Evolutionary conservation across 1,140 invertebrate genomes (phyloP), one percentile per base, ranked within the genome.

Genomic region (Araneus ventricosus): DNA sequence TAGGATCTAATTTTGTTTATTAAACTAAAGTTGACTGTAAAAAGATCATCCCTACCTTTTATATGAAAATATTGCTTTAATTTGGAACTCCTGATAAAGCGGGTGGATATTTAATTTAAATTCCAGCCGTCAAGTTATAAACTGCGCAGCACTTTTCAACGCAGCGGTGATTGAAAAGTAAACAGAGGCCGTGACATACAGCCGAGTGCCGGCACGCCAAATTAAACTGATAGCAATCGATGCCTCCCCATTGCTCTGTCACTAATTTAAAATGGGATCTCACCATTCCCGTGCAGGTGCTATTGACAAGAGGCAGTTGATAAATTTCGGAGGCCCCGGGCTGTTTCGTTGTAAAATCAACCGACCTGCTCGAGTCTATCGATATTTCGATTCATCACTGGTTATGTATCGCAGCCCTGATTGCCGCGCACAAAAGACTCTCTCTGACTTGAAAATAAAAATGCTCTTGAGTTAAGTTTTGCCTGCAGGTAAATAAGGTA

Each of bases 251-350:
- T 8, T 27, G 80, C 39, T 82, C 45, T 52, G 27, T 82, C 80
- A 45, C 41, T 82, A 52, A 52, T 52, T 82, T 82, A 82, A 82
- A 82, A 82, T 52, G 80, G 57, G 67, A 88, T 41, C 30, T 45
- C 86, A 70, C 30, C 67, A 61, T 70, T 70, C 5, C 22, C 45
- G 2, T 4, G 30, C 86, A 67, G 86, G 24, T 88, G 86, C 17
- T 88, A 88, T 88, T 70, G 86, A 70, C 86, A 88, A 70, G 86
- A 27, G 4, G 6, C 59, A 41, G 57, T 70, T 88, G 86, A 88
- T 88, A 70, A 75, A 75, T 75, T 75, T 37, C 1, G 6, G 30
- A 20, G 70, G 52, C 45, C 27, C 17, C 14, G 27, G 52, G 84
- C 57, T 27, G 14, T 61, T 86, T 52, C 4, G 52, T 8, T 61